phyloP scores from a whole-genome alignment of 2,797 vertebrate species.

The Sebastes goodei region DNA sequence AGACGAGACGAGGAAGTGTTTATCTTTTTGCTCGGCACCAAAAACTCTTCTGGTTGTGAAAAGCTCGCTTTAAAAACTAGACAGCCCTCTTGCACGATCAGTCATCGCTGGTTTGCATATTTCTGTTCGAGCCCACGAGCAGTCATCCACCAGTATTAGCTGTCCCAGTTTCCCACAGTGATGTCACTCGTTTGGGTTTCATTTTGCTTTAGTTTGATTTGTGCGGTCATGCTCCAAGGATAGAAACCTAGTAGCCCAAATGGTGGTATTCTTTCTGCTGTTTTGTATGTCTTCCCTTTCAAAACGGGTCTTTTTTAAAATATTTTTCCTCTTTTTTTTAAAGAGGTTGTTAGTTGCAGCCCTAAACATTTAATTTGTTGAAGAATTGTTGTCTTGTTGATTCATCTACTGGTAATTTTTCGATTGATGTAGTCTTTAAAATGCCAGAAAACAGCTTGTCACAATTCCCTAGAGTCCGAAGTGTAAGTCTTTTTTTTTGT shows the following conservation, averaged over 20 bases:
- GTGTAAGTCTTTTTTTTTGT: neutral
- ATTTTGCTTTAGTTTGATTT: conserved; percentile 43
- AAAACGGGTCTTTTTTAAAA: neutral
- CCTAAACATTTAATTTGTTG: too few species aligned
- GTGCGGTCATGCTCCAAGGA: conserved; percentile 1
- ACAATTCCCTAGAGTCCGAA: neutral
- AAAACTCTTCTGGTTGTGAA: neutral
- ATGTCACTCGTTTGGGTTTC: conserved; percentile 49
- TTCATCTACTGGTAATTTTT: neutral
- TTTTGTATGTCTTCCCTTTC: neutral
- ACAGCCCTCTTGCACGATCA: neutral
- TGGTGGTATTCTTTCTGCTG: neutral
- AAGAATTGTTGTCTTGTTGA: neutral
- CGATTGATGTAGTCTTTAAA: neutral
- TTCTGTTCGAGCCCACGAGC: conserved; percentile 22
- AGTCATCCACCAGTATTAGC: conserved; percentile 19
- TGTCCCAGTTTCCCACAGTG: conserved; percentile 52
- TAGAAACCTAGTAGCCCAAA: conserved; percentile 12
- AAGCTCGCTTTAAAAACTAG: neutral
- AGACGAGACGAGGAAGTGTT: neutral
- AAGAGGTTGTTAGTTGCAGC: too few species aligned
- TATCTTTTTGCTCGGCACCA: neutral
- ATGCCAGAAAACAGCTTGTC: neutral
- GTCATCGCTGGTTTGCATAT: conserved; percentile 3
- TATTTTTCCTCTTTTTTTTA: too few species aligned